Evolutionary conservation across 2,888 invertebrate genomes (phyloP), one percentile per base, ranked within the genome.

Genomic region (Erebia palarica): DNA sequence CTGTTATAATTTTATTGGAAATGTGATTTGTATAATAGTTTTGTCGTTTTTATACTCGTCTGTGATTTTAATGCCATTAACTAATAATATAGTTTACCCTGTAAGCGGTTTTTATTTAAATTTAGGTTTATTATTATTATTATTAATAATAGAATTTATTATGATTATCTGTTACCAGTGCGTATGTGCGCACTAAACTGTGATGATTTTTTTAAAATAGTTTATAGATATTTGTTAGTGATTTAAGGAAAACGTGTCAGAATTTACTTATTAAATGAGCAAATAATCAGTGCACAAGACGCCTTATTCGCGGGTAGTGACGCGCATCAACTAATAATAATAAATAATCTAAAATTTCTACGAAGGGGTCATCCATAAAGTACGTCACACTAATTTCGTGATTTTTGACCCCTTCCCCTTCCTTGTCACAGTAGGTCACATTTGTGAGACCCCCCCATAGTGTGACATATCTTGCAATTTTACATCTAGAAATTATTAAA

Each of bases 41-140:
- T 82, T 82, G 80, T 81, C 79, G 86, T 87, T 89, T 89, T 85
- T 85, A 80, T 78, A 83, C 81, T 79, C 79, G 82, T 87, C 91
- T 89, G 92, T 92, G 91, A 92, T 92, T 87, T 75, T 82, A 85
- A 89, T 88, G 90, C 89, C 91, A 91, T 90, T 85, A 82, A 76
- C 79, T 80, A 76, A 77, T 70, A 76, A 68, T 53, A 66, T 83
- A 82, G 81, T 76, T 80, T 77, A 82, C 82, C 83, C 86, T 82
- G 69, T 86, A 86, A 87, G 86, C 79, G 84, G 85, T 83, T 83
- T 79, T 84, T 82, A 76, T 83, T 84, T 86, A 84, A 82, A 78
- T 83, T 86, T 86, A 84, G 77, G 79, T 81, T 83, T 84, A 79
- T 79, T 44, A 61, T 21, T 44, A 61, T 21, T 78, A 76, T 75